Evolutionary conservation across 2,797 vertebrate genomes (phyloP).

Genomic region (Oryzias dopingdopingensis): DNA sequence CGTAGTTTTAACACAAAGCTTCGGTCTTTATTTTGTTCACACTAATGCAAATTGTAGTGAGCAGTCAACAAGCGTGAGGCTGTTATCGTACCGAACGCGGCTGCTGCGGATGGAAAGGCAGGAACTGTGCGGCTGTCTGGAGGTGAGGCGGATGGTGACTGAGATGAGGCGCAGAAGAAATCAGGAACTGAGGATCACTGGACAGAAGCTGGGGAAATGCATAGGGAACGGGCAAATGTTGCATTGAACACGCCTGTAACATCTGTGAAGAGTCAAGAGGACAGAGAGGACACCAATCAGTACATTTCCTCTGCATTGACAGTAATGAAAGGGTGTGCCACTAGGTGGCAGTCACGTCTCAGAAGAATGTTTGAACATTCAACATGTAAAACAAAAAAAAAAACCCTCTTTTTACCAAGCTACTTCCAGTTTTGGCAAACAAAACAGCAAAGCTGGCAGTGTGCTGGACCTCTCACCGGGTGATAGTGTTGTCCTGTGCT

Average conservation of each 20-base stretch:
- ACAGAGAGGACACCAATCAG: background rate
- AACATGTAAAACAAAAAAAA: background rate
- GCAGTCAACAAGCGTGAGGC: background rate
- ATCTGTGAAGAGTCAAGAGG: conserved; percentile 72
- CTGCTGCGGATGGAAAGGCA: conserved; percentile 95
- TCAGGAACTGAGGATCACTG: conserved; percentile 91
- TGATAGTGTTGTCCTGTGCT: conserved; percentile 92
- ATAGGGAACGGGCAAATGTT: conserved; percentile 94
- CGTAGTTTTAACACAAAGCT: too few species aligned
- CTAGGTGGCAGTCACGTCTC: conserved; percentile 59
- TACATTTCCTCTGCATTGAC: background rate
- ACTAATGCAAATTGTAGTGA: too few species aligned
- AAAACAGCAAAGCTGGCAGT: too few species aligned
- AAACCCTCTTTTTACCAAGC: too few species aligned
- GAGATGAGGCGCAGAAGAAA: conserved; percentile 87
- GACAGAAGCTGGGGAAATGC: conserved; percentile 93
- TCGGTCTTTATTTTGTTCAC: too few species aligned
- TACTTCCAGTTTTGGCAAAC: too few species aligned
- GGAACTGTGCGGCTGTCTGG: conserved; percentile 89
- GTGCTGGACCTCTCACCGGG: conserved; percentile 81
- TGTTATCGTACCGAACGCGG: conserved; percentile 86
- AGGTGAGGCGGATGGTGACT: conserved; percentile 91
- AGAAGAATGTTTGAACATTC: background rate
- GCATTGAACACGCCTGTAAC: conserved; percentile 94
- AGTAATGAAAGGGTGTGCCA: conserved; percentile 28